These are phyloP conservation scores for Galendromus occidentalis DNA, from an alignment of 1,140 invertebrate genomes.

Conservation along the genomic window DNA sequence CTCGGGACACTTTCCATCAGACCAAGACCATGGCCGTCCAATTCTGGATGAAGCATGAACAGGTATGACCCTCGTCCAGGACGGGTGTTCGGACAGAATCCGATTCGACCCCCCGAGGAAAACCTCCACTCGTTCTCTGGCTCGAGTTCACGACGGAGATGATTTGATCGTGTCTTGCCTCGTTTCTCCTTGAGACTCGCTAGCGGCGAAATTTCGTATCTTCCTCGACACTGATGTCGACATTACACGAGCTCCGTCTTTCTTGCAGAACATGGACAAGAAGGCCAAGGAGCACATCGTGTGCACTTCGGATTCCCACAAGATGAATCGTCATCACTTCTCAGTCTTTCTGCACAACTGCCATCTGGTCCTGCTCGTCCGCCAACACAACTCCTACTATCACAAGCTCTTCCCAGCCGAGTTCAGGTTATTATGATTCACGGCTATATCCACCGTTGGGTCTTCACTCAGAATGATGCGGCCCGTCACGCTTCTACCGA, in stretches of 20 bases:
- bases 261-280: constrained; percentile 45
- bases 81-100: no score
- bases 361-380: constrained; percentile 68
- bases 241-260: no score
- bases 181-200: no score
- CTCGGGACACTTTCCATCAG: constrained; percentile 37
- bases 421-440: constrained; percentile 34
- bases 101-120: no score
- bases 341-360: constrained; percentile 89
- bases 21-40: constrained; percentile 64
- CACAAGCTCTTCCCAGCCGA: constrained; percentile 43
- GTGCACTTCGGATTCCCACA: constrained; percentile 87
- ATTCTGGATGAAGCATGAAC: constrained; percentile 75
- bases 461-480: no score
- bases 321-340: constrained; percentile 95
- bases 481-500: no score
- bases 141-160: no score
- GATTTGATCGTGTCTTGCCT: no score
- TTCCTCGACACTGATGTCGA: neutral
- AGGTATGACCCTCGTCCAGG: neutral
- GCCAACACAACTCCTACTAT: constrained; percentile 58
- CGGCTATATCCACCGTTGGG: no score
- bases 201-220: no score
- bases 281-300: constrained; percentile 82
- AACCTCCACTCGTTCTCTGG: no score